Conservation (phyloP, 35 echinoderm and acorn worm genomes). For the Apostichopus japonicus region DNA sequence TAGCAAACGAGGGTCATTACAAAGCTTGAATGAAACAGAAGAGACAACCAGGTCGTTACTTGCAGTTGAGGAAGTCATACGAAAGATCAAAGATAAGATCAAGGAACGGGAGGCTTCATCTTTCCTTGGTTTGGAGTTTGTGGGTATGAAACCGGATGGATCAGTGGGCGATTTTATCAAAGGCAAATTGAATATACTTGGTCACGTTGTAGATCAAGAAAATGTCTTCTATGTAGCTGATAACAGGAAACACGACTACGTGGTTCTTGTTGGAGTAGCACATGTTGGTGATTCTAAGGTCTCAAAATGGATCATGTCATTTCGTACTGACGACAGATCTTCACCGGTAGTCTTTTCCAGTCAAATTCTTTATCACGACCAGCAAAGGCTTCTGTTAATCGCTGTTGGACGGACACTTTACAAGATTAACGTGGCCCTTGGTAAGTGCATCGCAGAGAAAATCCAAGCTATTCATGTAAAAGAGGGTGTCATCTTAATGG, state of each 20-base stretch:
- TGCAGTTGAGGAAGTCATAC: not conserved
- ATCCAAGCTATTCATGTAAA: not conserved
- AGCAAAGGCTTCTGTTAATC: not conserved
- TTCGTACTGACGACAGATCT: not conserved
- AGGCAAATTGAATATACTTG: constrained; percentile 17
- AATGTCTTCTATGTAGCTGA: constrained; percentile 30
- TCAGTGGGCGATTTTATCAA: constrained; percentile 39
- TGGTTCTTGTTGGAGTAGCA: constrained; percentile 6
- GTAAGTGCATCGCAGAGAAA: constrained; percentile 29
- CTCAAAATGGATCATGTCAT: constrained; percentile 38
- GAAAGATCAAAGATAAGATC: constrained; percentile 6
- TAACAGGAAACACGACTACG: constrained; percentile 31
- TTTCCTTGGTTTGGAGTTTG: constrained; percentile 5
- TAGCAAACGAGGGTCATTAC: not conserved
- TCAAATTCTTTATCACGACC: constrained; percentile 5
- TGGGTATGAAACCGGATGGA: constrained; percentile 36
- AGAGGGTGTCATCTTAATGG: constrained; percentile 16
- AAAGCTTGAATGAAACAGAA: not conserved
- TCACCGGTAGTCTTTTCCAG: constrained; percentile 34
- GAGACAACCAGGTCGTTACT: not conserved
- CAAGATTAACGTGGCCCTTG: not conserved
- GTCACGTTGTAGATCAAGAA: constrained; percentile 23
- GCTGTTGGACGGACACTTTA: constrained; percentile 17
- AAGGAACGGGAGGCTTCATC: not conserved
- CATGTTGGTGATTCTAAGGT: not conserved